These are phyloP conservation scores for Philereme transversata DNA, from an alignment of 2,888 invertebrate genomes.

Conservation along the genomic window DNA sequence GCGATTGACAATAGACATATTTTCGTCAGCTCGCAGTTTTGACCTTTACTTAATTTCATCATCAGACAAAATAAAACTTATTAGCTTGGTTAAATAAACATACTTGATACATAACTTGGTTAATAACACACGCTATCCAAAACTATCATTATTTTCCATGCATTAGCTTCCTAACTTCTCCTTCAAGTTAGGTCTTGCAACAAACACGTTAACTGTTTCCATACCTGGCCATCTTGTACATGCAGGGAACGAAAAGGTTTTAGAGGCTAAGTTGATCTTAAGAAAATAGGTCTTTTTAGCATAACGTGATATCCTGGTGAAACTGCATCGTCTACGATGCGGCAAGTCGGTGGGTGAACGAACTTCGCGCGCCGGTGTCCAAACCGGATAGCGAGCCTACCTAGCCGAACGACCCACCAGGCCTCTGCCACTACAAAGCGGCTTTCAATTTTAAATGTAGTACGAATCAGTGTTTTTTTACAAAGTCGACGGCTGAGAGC, in stretches of 20 bases:
- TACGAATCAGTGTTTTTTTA: no score
- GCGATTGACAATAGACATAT: no score
- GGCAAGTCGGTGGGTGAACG: slow-evolving; percentile 72
- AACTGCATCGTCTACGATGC: slow-evolving; percentile 67
- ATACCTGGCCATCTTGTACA: no score
- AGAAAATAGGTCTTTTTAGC: slow-evolving; percentile 42
- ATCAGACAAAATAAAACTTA: no score
- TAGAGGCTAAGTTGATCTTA: slow-evolving; percentile 14
- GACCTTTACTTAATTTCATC: no score
- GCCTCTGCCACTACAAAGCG: slow-evolving; percentile 18
- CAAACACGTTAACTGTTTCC: background rate
- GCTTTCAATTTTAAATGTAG: background rate
- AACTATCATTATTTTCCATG: no score
- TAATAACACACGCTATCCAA: no score
- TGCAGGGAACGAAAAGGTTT: background rate
- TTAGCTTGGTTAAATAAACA: no score
- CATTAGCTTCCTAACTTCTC: no score
- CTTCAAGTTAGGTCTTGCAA: slow-evolving; percentile 1
- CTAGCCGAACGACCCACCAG: slow-evolving; percentile 54
- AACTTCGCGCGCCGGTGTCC: slow-evolving; percentile 65
- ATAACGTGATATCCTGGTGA: slow-evolving; percentile 65
- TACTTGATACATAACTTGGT: no score
- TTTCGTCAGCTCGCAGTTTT: no score
- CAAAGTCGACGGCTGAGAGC: no score
- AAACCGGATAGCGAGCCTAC: slow-evolving; percentile 77